Evolutionary conservation across 2,888 invertebrate species (phyloP).

Genomic region (Philereme vetulata): DNA sequence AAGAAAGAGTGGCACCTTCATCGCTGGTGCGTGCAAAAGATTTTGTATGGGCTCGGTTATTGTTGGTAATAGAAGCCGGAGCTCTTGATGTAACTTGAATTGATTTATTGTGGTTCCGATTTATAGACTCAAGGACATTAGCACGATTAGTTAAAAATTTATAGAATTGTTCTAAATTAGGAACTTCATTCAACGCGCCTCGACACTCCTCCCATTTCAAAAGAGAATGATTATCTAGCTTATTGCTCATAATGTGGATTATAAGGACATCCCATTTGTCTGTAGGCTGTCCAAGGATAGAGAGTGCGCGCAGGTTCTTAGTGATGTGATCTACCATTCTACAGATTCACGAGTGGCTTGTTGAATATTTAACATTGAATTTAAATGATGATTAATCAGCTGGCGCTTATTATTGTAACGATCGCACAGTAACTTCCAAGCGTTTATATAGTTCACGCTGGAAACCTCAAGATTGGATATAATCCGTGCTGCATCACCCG

Average conservation of each 20-base stretch:
- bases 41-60: too few relatives aligned
- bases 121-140: slow-evolving; percentile 35
- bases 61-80: too few relatives aligned
- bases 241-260: slow-evolving; percentile 35
- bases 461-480: slow-evolving; percentile 29
- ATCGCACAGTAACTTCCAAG: slow-evolving; percentile 37
- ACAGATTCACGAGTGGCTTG: slow-evolving; percentile 28
- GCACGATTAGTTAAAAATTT: slow-evolving; percentile 39
- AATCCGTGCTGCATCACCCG: slow-evolving; percentile 7
- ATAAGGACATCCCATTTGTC: slow-evolving; percentile 38
- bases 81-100: too few relatives aligned
- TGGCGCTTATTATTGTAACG: slow-evolving; percentile 1
- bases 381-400: slow-evolving; percentile 32
- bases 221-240: slow-evolving; percentile 33
- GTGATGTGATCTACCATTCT: slow-evolving; percentile 36
- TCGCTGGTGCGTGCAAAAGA: too few relatives aligned
- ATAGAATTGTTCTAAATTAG: slow-evolving; percentile 37
- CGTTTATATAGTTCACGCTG: slow-evolving; percentile 33
- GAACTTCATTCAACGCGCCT: slow-evolving; percentile 14
- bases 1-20: too few relatives aligned
- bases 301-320: slow-evolving; percentile 40
- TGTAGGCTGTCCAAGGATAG: slow-evolving; percentile 36
- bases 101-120: too few relatives aligned
- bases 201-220: slow-evolving; percentile 42
- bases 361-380: slow-evolving; percentile 32